Evolutionary conservation across 1,140 invertebrate genomes (phyloP).

Genomic region (Drosophila dunni): DNA sequence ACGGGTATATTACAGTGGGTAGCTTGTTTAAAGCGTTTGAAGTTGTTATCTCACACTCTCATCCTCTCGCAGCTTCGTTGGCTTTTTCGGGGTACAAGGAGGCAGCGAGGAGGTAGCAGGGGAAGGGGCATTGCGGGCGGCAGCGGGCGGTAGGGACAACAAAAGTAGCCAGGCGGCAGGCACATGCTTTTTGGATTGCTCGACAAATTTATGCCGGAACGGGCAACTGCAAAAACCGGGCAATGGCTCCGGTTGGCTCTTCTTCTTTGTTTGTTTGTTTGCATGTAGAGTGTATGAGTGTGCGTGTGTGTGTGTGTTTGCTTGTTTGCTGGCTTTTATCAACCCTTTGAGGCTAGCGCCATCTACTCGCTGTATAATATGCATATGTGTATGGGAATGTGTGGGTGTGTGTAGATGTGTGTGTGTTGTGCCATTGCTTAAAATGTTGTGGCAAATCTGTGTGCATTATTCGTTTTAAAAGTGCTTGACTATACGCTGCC

Average conservation of each 20-base stretch:
- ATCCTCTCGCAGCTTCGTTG: not conserved
- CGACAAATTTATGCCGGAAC: conserved; percentile 54
- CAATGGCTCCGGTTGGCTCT: conserved; percentile 40
- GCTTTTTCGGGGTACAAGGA: too few relatives aligned
- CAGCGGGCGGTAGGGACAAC: conserved; percentile 15
- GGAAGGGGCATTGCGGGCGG: not conserved
- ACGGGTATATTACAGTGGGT: too few relatives aligned
- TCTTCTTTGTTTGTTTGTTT: conserved; percentile 8
- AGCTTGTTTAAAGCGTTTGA: too few relatives aligned
- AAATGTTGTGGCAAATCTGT: conserved; percentile 38
- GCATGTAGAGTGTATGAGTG: not conserved
- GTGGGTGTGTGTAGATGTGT: conserved; percentile 1
- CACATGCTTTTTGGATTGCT: conserved; percentile 57
- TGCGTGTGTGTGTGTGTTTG: not conserved
- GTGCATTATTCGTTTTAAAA: conserved; percentile 46
- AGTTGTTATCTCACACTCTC: not conserved
- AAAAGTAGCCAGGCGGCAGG: conserved; percentile 45
- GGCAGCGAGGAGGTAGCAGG: not conserved
- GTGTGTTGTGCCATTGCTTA: conserved; percentile 21
- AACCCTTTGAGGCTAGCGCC: conserved; percentile 33
- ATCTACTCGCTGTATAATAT: not conserved
- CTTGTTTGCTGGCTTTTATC: conserved; percentile 32
- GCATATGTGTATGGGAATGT: not conserved
- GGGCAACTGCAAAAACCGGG: conserved; percentile 18
- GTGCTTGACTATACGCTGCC: conserved; percentile 6